Evolutionary conservation across 2,888 invertebrate species (phyloP).

Genomic region (Campoletis raptor): DNA sequence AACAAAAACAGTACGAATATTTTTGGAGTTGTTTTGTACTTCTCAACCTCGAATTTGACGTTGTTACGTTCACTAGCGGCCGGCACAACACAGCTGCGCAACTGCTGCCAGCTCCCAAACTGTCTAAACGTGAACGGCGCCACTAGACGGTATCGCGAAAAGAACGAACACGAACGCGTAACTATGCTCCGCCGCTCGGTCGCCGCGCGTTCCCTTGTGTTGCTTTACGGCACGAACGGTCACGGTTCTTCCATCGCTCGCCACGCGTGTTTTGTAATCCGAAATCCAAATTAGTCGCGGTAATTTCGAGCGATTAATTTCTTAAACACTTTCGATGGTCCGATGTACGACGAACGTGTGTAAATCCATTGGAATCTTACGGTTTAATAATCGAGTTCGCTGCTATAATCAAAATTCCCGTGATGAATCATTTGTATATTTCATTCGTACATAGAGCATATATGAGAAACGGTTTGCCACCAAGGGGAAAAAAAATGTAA

Average conservation of each 20-base stretch:
- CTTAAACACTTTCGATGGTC: neutral
- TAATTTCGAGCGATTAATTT: neutral
- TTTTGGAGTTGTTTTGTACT: neutral
- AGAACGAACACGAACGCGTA: slow-evolving; percentile 1
- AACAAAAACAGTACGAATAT: neutral
- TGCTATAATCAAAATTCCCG: neutral
- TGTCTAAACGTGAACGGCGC: neutral
- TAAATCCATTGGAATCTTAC: neutral
- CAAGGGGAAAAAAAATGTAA: slow-evolving; percentile 7
- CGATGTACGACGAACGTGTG: neutral
- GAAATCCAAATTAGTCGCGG: neutral
- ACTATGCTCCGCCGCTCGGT: neutral
- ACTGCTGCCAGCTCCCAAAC: neutral
- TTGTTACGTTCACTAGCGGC: neutral
- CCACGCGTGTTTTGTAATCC: slow-evolving; percentile 9
- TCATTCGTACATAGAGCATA: slow-evolving; percentile 6
- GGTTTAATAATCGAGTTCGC: neutral
- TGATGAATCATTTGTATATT: slow-evolving; percentile 15
- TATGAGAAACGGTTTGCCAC: neutral
- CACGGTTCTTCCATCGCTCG: neutral
- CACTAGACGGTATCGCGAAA: neutral
- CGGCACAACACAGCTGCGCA: neutral
- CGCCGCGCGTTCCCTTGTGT: neutral
- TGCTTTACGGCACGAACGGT: neutral
- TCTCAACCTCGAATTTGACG: neutral